Evolutionary conservation across 2,888 invertebrate genomes (phyloP).

Genomic region (Eilema caniola): DNA sequence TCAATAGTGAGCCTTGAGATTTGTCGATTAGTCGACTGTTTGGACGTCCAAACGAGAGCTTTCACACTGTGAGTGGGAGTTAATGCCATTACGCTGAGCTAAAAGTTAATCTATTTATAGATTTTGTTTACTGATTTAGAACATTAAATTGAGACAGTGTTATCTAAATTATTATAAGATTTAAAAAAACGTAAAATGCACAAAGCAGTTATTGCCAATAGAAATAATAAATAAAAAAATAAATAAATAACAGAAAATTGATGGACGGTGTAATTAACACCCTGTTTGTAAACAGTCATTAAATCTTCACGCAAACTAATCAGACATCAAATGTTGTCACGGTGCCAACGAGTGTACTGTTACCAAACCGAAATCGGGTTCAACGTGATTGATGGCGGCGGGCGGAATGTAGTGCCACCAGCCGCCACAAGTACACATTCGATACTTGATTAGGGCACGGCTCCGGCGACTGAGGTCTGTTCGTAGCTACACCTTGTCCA

Average conservation of each 20-base stretch:
- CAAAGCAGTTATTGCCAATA: slow-evolving; percentile 44
- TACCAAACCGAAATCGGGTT: slow-evolving; percentile 42
- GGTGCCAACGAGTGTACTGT: slow-evolving; percentile 48
- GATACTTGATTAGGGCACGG: slow-evolving; percentile 27
- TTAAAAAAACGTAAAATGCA: slow-evolving; percentile 33
- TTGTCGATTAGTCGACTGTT: slow-evolving; percentile 24
- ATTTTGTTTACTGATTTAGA: slow-evolving; percentile 28
- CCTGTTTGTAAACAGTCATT: slow-evolving; percentile 39
- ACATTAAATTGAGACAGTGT: slow-evolving; percentile 18
- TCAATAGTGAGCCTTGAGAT: slow-evolving; percentile 31
- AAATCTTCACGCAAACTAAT: slow-evolving; percentile 42
- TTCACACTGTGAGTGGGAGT: slow-evolving; percentile 28
- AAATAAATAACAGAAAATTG: slow-evolving; percentile 43
- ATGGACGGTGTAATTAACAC: slow-evolving; percentile 45
- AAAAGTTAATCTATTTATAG: slow-evolving; percentile 39
- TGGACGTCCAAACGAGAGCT: slow-evolving; percentile 30
- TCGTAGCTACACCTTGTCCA: slow-evolving; percentile 20
- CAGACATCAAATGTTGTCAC: slow-evolving; percentile 50
- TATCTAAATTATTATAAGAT: slow-evolving; percentile 18
- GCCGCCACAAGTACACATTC: slow-evolving; percentile 16
- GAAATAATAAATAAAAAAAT: no score
- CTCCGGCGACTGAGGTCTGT: neutral
- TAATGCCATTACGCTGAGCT: slow-evolving; percentile 39
- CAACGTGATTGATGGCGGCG: slow-evolving; percentile 39
- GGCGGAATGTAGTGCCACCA: slow-evolving; percentile 26